These are phyloP conservation scores for Hydrolagus affinis DNA, from an alignment of 2,113 vertebrate genomes.

Conservation along the genomic window DNA sequence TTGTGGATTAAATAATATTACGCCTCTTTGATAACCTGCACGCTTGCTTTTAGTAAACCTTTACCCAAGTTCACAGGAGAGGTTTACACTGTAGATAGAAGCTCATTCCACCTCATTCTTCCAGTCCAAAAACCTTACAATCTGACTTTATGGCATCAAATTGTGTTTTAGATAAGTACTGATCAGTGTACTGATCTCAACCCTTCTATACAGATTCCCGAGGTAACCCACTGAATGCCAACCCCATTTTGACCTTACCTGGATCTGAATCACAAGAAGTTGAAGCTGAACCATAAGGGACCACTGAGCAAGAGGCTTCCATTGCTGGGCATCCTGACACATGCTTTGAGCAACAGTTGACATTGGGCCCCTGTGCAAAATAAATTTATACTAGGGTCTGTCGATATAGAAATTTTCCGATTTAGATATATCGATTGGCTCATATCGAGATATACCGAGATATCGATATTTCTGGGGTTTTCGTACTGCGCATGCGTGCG, in stretches of 20 bases:
- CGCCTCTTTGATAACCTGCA: too few relatives aligned
- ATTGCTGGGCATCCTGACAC: neutral
- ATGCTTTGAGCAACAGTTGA: neutral
- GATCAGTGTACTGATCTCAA: neutral
- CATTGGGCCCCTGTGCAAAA: neutral
- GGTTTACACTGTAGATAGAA: too few relatives aligned
- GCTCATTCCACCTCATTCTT: too few relatives aligned
- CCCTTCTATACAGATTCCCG: neutral
- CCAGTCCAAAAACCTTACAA: too few relatives aligned
- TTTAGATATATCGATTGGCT: too few relatives aligned
- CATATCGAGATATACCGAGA: too few relatives aligned
- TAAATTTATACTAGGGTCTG: slow-evolving; percentile 1
- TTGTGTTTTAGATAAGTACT: neutral
- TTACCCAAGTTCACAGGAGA: too few relatives aligned
- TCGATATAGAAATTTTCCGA: too few relatives aligned
- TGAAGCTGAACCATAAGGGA: neutral
- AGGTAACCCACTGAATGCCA: neutral
- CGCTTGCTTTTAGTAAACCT: too few relatives aligned
- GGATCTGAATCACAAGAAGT: neutral
- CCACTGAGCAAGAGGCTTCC: neutral
- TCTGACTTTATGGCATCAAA: neutral
- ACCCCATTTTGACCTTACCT: neutral
- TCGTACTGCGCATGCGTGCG: too few relatives aligned
- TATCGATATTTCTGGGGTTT: too few relatives aligned
- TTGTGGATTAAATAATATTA: too few relatives aligned